A percentile compares a stretch with the other conserved stretches of the same genome.
Conservation (phyloP, 2,797 vertebrate genomes). For the Graptemys geographica region DNA sequence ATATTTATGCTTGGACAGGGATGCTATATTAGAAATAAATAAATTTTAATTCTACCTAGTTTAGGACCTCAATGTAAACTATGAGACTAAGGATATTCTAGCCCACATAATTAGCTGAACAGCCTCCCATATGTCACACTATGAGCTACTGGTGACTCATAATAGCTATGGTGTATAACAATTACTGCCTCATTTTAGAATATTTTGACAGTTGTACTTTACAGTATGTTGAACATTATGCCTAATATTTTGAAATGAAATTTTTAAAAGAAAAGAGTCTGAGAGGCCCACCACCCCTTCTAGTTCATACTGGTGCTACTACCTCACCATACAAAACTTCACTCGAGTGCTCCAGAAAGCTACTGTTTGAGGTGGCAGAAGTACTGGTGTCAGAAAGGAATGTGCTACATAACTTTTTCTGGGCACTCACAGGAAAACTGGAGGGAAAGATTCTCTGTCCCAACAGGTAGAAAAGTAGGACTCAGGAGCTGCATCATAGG, state of each 20-base stretch:
- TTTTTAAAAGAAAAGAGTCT: not conserved
- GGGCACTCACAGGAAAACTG: not conserved
- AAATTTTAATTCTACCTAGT: not conserved
- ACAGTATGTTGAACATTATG: not conserved
- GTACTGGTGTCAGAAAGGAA: not conserved
- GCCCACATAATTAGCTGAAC: not conserved
- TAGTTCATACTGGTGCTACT: not conserved
- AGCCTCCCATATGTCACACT: not conserved
- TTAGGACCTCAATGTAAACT: not conserved
- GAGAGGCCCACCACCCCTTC: not conserved
- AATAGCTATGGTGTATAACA: not conserved
- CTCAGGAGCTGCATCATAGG: too few relatives aligned
- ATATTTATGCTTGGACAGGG: not conserved
- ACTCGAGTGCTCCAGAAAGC: not conserved
- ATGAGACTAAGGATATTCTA: not conserved
- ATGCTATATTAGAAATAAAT: not conserved
- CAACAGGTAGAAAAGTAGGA: not conserved
- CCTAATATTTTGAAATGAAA: not conserved
- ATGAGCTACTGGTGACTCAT: not conserved
- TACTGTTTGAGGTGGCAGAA: not conserved
- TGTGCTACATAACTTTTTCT: not conserved
- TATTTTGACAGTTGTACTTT: not conserved
- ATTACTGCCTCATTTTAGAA: not conserved
- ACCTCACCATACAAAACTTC: not conserved
- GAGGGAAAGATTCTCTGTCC: not conserved